Base-by-base conservation (phyloP, 2,888 invertebrate species). In the Tryphoninae sp. region DNA sequence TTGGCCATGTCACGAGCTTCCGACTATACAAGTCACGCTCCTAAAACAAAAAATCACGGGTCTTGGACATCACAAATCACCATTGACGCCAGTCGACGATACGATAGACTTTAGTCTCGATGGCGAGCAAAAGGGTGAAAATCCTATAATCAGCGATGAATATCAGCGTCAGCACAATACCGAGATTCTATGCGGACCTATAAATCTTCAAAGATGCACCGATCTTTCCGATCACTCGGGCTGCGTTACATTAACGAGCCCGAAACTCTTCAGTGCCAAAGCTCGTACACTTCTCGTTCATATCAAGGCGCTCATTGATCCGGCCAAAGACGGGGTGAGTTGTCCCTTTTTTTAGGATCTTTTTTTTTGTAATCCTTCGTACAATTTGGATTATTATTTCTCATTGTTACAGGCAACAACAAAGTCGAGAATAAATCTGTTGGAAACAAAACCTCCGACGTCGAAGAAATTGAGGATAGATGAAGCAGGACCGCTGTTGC, bases 131-230 rank as follows among this genome's bases (percentile, higher is more conserved):
- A 91, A 90, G 22, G 87, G 85, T 53, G 96, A 96, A 85, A 97
- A 96, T 92, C 96, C 96, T 0, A 96, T 96, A 0, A 94, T 95
- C 59, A 95, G 95, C 19, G 96, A 95, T 84, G 96, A 97, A 91
- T 98, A 97, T 91, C 93, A 97, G 67, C 95, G 96, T 86, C 95
- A 96, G 6, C 97, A 98, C 89, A 97, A 98, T 90, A 97, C 97
- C 0, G 97, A 98, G 90, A 96, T 98, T 80, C 92, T 98, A 61
- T 98, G 97, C 13, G 98, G 98, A 0, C 98, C 98, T 0, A 94
- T 98, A 64, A 95, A 96, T 89, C 93, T 98, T 19, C 95, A 96
- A 2, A 95, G 96, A 0, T 96, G 96, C 84, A 93, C 98, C 82
- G 98, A 98, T 91, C 90, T 98, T 78, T 96, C 97, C 0, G 97